Evolutionary conservation across 1,140 invertebrate genomes (phyloP).

Genomic region (Leptinotarsa texana): DNA sequence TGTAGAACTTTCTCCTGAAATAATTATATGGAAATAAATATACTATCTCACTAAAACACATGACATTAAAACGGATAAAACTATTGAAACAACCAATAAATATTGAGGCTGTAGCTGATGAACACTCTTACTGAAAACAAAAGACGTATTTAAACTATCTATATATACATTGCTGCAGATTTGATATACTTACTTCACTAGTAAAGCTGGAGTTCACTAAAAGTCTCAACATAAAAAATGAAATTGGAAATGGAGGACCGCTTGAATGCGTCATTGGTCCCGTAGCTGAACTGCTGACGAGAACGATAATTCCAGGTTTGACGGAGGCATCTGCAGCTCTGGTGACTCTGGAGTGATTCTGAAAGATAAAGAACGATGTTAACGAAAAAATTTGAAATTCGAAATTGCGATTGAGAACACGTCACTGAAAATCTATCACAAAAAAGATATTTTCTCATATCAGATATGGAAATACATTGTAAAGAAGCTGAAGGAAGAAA

Average conservation of each 20-base stretch:
- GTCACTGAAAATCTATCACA: too few relatives aligned
- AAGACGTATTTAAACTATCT: too few relatives aligned
- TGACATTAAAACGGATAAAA: too few relatives aligned
- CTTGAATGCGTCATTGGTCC: slow-evolving; percentile 44
- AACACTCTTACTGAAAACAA: too few relatives aligned
- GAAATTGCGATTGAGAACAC: too few relatives aligned
- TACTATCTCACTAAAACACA: too few relatives aligned
- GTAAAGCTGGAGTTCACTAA: slow-evolving; percentile 48
- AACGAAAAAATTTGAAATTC: background rate
- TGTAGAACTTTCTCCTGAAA: slow-evolving; percentile 65
- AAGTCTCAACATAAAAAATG: slow-evolving; percentile 47
- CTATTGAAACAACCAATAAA: too few relatives aligned
- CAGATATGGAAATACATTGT: too few relatives aligned
- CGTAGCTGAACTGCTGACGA: slow-evolving; percentile 40
- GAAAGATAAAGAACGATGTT: slow-evolving; percentile 9
- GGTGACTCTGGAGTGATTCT: slow-evolving; percentile 37
- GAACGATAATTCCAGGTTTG: slow-evolving; percentile 41
- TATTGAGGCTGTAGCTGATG: too few relatives aligned
- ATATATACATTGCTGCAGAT: background rate
- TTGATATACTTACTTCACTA: slow-evolving; percentile 39
- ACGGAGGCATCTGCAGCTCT: slow-evolving; percentile 28
- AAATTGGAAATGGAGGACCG: slow-evolving; percentile 48
- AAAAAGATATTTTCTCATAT: too few relatives aligned
- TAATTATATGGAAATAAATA: too few relatives aligned
- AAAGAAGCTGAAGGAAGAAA: too few relatives aligned